These are phyloP conservation scores for Cyprinodon brontotheroides DNA, from an alignment of 2,113 vertebrate genomes.

Conservation along the genomic window DNA sequence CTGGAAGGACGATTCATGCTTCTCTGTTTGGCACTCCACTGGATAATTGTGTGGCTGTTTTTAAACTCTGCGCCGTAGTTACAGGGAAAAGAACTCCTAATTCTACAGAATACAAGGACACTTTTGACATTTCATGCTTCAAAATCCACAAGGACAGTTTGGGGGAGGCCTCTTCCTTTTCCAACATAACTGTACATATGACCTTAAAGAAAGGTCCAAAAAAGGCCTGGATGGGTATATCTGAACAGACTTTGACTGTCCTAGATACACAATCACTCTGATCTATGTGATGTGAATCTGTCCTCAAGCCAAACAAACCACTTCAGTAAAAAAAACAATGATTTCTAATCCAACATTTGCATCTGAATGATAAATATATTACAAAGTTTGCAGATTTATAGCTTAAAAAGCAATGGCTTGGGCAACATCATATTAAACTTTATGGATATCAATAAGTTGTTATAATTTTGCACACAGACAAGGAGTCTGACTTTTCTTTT, in stretches of 20 bases:
- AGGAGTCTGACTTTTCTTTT: no score
- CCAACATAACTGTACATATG: no score
- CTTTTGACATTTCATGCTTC: neutral
- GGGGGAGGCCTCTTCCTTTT: no score
- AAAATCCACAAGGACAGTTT: neutral
- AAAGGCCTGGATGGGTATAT: no score
- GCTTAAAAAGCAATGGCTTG: neutral
- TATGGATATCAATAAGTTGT: neutral
- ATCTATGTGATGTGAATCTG: no score
- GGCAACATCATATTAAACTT: neutral
- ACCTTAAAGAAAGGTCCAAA: no score
- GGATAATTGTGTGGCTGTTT: neutral
- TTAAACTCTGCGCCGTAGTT: neutral
- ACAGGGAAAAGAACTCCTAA: neutral
- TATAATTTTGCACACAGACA: neutral
- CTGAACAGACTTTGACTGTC: no score
- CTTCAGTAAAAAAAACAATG: neutral
- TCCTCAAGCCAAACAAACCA: no score
- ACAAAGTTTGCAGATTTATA: neutral
- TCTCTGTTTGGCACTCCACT: neutral
- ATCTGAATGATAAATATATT: neutral
- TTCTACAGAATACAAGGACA: neutral
- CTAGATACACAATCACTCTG: no score
- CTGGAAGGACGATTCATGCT: no score
- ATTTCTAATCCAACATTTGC: neutral